Conservation (phyloP, 2,888 invertebrate genomes). For the Ischnura elegans region DNA sequence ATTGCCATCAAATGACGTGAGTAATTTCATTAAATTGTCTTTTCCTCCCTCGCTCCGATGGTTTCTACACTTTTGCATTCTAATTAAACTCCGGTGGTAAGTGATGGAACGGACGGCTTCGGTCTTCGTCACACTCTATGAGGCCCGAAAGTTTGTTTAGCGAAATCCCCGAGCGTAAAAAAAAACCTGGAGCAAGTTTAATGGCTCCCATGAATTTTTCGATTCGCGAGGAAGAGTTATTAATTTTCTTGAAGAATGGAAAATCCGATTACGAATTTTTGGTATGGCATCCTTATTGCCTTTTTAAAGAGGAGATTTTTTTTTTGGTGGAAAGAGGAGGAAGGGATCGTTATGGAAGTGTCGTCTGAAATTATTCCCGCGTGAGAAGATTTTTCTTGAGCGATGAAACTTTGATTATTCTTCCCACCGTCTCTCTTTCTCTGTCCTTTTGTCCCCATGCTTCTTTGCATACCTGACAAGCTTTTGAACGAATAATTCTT, state of each 20-base stretch:
- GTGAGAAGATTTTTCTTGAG: not conserved
- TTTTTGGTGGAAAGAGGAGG: not conserved
- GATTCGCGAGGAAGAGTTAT: not conserved
- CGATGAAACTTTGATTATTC: slow-evolving; percentile 21
- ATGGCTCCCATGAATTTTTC: not conserved
- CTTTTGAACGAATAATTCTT: not conserved
- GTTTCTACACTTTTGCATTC: not conserved
- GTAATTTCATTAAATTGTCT: not conserved
- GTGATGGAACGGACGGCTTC: not conserved
- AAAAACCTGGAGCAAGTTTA: not conserved
- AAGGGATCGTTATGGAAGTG: not conserved
- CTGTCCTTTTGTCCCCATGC: not conserved
- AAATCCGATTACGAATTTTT: not conserved
- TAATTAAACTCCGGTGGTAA: not conserved
- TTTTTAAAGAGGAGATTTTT: not conserved
- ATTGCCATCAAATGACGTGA: not conserved
- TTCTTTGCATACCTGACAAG: too few species aligned
- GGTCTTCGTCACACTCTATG: not conserved
- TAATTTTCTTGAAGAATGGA: not conserved
- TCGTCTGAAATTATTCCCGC: not conserved
- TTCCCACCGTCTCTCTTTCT: not conserved
- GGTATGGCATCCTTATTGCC: not conserved
- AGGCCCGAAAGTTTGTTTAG: not conserved
- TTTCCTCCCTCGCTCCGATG: not conserved
- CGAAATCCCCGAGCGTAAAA: slow-evolving; percentile 12